phyloP scores from a whole-genome alignment of 2,888 invertebrate genomes.

The Phaonia tiefii region DNA sequence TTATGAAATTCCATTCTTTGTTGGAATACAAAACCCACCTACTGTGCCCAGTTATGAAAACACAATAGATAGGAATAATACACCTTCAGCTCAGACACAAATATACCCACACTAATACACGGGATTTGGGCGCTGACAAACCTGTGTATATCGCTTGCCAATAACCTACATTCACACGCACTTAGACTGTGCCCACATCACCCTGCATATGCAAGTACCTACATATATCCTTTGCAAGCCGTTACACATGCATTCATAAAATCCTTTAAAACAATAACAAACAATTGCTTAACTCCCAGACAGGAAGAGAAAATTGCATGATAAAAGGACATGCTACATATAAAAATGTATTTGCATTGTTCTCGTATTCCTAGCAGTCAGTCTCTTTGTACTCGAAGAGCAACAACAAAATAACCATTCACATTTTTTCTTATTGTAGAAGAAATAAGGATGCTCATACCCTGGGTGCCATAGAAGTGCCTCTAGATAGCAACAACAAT shows the following conservation, averaged over 20 bases:
- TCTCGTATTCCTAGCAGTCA: constrained; percentile 10
- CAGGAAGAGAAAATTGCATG: constrained; percentile 47
- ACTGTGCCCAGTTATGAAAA: constrained; percentile 37
- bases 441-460: background rate
- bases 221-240: too few relatives aligned
- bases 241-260: background rate
- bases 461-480: background rate
- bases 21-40: constrained; percentile 2
- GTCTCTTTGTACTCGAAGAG: constrained; percentile 4
- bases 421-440: background rate
- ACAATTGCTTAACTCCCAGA: constrained; percentile 53
- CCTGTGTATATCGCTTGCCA: too few relatives aligned
- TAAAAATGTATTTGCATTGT: constrained; percentile 33
- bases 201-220: too few relatives aligned
- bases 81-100: background rate
- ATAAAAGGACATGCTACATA: constrained; percentile 15
- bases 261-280: constrained; percentile 27
- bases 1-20: too few relatives aligned
- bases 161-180: too few relatives aligned
- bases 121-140: too few relatives aligned
- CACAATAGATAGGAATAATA: constrained; percentile 42
- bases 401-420: constrained; percentile 6
- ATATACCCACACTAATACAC: constrained; percentile 10
- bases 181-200: too few relatives aligned
- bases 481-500: constrained; percentile 1